Evolutionary conservation across 2,888 invertebrate species (phyloP).

Genomic region (Xylocampa areola): DNA sequence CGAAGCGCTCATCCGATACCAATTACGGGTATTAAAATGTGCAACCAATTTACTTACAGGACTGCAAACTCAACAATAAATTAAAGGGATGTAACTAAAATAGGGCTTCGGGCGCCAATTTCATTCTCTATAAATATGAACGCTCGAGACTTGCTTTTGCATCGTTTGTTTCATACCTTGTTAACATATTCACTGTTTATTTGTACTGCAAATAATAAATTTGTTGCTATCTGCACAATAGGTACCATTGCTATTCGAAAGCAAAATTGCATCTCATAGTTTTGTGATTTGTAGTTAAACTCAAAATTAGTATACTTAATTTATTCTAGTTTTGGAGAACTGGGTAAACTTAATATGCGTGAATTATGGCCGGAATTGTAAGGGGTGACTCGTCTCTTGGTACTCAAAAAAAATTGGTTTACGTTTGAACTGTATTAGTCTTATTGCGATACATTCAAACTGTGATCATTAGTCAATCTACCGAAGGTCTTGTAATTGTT

Average conservation of each 20-base stretch:
- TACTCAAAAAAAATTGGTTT: too few relatives aligned
- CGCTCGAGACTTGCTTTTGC: slow-evolving; percentile 57
- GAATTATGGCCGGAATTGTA: background rate
- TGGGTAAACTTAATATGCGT: slow-evolving; percentile 5
- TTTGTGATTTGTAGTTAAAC: slow-evolving; percentile 28
- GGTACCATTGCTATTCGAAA: slow-evolving; percentile 41
- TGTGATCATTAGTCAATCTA: too few relatives aligned
- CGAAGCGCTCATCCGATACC: slow-evolving; percentile 62
- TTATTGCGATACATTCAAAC: too few relatives aligned
- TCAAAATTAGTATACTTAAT: slow-evolving; percentile 8
- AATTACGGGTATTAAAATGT: slow-evolving; percentile 68
- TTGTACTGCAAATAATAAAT: slow-evolving; percentile 62
- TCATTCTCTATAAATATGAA: slow-evolving; percentile 73
- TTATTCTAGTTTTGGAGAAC: slow-evolving; percentile 3
- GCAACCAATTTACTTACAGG: slow-evolving; percentile 58
- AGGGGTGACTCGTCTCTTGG: too few relatives aligned
- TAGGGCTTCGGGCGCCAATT: slow-evolving; percentile 72
- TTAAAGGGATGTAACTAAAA: slow-evolving; percentile 75
- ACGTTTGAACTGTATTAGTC: too few relatives aligned
- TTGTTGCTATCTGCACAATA: slow-evolving; percentile 54
- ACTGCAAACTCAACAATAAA: slow-evolving; percentile 66
- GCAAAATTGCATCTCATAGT: slow-evolving; percentile 27
- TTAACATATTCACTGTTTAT: slow-evolving; percentile 70
- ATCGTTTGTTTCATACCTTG: slow-evolving; percentile 68
- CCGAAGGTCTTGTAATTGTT: too few relatives aligned